phyloP scores from a whole-genome alignment of 53 echinoderm and acorn worm genomes.

The Apostichopus leukothele region DNA sequence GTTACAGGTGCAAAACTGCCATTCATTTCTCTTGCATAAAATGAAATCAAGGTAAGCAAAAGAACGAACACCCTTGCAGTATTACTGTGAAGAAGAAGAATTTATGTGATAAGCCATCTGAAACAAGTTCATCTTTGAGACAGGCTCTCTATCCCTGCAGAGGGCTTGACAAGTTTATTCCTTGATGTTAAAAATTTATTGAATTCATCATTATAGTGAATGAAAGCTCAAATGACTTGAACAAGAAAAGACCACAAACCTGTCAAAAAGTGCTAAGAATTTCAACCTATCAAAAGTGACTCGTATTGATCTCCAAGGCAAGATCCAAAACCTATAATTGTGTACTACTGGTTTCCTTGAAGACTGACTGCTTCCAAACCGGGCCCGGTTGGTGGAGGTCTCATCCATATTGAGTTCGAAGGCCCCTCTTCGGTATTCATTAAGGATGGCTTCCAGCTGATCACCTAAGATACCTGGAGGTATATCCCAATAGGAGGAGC shows the following conservation, averaged over 20 bases:
- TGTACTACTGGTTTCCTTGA: slow-evolving; percentile 59
- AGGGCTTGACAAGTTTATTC: too few species aligned
- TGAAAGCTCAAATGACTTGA: too few species aligned
- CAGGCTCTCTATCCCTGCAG: too few species aligned
- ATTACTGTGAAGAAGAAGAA: too few species aligned
- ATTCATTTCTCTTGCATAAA: too few species aligned
- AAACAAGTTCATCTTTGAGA: too few species aligned
- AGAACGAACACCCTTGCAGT: too few species aligned
- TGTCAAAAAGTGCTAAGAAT: slow-evolving; percentile 90
- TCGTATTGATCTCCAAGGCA: slow-evolving; percentile 91
- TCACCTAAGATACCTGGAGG: slow-evolving; percentile 60
- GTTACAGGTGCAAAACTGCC: too few species aligned
- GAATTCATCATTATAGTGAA: too few species aligned
- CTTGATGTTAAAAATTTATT: too few species aligned
- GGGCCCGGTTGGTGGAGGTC: slow-evolving; percentile 25
- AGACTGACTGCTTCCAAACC: slow-evolving; percentile 32
- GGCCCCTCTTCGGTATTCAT: slow-evolving; percentile 48
- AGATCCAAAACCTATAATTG: slow-evolving; percentile 94
- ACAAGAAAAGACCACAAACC: neutral
- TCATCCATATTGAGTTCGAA: slow-evolving; percentile 37
- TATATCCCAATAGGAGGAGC: slow-evolving; percentile 62
- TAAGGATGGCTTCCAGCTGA: slow-evolving; percentile 49
- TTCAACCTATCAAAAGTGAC: slow-evolving; percentile 91
- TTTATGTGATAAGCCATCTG: too few species aligned
- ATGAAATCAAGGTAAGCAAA: too few species aligned